A percentile compares a stretch with the other conserved stretches of the same genome.
These are phyloP conservation scores for Drosophila phalerata DNA, from an alignment of 2,888 invertebrate genomes.

Conservation along the genomic window DNA sequence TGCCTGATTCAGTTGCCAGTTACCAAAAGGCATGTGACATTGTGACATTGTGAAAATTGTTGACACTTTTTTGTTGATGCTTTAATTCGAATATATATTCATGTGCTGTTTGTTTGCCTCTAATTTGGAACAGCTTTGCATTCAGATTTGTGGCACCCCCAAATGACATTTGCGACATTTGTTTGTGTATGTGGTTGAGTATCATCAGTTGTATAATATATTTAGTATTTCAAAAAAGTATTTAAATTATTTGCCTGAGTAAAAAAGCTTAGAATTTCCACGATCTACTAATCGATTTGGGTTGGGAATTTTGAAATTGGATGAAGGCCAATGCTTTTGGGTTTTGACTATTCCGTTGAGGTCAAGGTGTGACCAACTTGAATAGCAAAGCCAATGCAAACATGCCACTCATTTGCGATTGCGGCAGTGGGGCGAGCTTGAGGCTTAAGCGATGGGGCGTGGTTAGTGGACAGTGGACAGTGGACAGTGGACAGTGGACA, in stretches of 20 bases:
- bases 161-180: constrained; percentile 3
- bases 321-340: constrained; percentile 17
- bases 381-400: constrained; percentile 37
- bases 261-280: constrained; percentile 45
- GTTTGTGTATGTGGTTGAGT: constrained; percentile 6
- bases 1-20: constrained; percentile 1
- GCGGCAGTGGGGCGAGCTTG: not conserved
- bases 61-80: constrained; percentile 49
- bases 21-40: constrained; percentile 9
- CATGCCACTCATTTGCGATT: constrained; percentile 30
- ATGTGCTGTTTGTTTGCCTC: constrained; percentile 32
- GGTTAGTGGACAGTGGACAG: not conserved
- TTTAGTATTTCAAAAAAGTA: constrained; percentile 33
- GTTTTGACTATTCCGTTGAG: constrained; percentile 25
- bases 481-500: not conserved
- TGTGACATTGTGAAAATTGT: constrained; percentile 45
- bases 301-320: not conserved
- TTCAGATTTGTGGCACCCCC: constrained; percentile 12
- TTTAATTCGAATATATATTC: constrained; percentile 64
- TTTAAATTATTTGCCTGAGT: constrained; percentile 68
- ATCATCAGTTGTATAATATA: constrained; percentile 28
- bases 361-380: constrained; percentile 50
- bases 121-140: constrained; percentile 25
- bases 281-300: constrained; percentile 9
- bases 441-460: not conserved